Conservation (phyloP, 2,888 invertebrate genomes). For the Agrotis exclamationis region DNA sequence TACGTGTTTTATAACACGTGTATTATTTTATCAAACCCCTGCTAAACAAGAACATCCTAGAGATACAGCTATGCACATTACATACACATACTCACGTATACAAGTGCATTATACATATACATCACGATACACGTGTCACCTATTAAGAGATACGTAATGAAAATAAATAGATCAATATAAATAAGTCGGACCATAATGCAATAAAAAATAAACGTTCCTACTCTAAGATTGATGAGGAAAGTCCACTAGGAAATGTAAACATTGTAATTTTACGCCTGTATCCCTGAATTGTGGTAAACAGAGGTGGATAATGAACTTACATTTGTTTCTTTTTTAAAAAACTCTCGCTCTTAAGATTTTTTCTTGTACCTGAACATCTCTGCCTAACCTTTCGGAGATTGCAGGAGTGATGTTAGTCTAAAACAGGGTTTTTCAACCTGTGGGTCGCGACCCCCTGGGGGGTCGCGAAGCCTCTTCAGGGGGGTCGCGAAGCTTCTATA, state of each 20-base stretch:
- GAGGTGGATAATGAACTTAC: too few species aligned
- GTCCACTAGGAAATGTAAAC: neutral
- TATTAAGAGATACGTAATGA: conserved; percentile 42
- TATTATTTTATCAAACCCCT: too few species aligned
- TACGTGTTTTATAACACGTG: too few species aligned
- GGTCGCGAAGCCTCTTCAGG: too few species aligned
- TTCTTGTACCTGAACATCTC: too few species aligned
- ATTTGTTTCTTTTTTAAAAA: too few species aligned
- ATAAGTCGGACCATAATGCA: neutral
- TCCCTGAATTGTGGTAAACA: neutral
- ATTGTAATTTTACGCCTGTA: neutral
- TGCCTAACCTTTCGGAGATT: too few species aligned
- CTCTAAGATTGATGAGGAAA: conserved; percentile 14
- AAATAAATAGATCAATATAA: conserved; percentile 7
- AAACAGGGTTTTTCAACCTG: too few species aligned
- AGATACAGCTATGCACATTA: neutral
- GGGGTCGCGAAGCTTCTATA: too few species aligned
- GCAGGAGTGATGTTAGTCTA: too few species aligned
- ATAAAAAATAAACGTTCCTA: conserved; percentile 6
- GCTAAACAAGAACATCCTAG: neutral
- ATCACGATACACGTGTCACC: conserved; percentile 39
- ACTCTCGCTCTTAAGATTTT: too few species aligned
- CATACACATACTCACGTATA: neutral
- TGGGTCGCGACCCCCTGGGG: too few species aligned
- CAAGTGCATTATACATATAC: conserved; percentile 12